A percentile compares a stretch with the other conserved stretches of the same genome.
These are phyloP conservation scores for Palythoa caribaeorum DNA, from an alignment of 92 coral and sea anemone species.

Conservation along the genomic window DNA sequence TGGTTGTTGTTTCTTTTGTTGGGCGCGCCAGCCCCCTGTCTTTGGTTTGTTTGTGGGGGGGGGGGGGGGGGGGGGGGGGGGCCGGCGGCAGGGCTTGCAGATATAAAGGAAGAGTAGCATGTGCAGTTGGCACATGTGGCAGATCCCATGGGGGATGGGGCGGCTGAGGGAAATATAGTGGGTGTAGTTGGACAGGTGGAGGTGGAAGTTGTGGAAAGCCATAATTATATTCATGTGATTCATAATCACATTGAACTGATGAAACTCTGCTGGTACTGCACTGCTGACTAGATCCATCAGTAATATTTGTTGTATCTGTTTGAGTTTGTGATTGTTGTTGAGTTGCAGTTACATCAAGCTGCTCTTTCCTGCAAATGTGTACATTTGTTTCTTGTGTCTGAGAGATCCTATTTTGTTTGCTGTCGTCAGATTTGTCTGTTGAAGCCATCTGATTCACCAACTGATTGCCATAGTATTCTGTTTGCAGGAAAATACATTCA, in stretches of 20 bases:
- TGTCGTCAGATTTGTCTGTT: background rate
- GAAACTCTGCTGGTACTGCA: background rate
- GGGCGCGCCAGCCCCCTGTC: no score
- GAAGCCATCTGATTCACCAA: no score
- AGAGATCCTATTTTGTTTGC: background rate
- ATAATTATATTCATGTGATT: constrained; percentile 8
- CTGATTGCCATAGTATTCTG: no score
- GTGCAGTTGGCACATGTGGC: constrained; percentile 76
- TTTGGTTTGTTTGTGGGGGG: no score
- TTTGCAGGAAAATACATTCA: no score
- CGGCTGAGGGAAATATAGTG: constrained; percentile 68
- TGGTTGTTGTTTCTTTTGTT: no score
- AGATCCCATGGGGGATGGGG: constrained; percentile 79
- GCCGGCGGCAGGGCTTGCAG: constrained; percentile 62
- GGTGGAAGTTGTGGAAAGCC: constrained; percentile 75
- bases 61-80: no score
- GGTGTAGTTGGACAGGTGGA: constrained; percentile 73
- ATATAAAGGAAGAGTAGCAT: constrained; percentile 73
- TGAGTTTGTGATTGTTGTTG: background rate
- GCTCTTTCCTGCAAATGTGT: background rate
- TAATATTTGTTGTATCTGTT: background rate
- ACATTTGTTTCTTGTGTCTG: background rate
- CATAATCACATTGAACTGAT: background rate
- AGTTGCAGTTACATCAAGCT: background rate
- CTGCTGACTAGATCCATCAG: background rate